phyloP scores from a whole-genome alignment of 2,888 invertebrate genomes.

The Dascillus cervinus region DNA sequence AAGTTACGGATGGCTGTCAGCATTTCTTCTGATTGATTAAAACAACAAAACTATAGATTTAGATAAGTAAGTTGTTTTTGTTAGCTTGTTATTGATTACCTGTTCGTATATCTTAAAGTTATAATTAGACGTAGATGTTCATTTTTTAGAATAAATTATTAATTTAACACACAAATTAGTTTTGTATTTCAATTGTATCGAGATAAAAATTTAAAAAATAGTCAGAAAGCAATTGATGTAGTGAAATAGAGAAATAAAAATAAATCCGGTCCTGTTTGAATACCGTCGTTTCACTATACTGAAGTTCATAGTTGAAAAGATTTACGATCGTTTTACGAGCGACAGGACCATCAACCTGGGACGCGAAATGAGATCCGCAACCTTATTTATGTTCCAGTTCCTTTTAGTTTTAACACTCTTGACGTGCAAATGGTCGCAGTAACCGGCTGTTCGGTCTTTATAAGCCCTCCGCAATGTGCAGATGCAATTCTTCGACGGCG shows the following conservation, averaged over 20 bases:
- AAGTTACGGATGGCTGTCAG: too few relatives aligned
- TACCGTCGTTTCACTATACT: constrained; percentile 11
- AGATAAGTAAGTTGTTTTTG: background rate
- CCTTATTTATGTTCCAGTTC: constrained; percentile 28
- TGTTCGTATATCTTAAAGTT: too few relatives aligned
- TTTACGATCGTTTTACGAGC: constrained; percentile 31
- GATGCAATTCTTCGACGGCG: constrained; percentile 13
- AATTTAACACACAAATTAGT: too few relatives aligned
- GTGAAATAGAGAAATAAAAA: background rate
- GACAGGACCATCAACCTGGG: constrained; percentile 28
- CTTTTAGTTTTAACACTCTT: constrained; percentile 31
- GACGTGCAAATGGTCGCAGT: constrained; percentile 26
- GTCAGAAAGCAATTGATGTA: background rate
- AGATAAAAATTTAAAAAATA: background rate
- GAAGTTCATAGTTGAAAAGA: constrained; percentile 23
- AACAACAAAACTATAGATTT: too few relatives aligned
- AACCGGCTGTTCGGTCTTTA: constrained; percentile 17
- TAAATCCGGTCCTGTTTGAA: constrained; percentile 10
- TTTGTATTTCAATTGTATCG: too few relatives aligned
- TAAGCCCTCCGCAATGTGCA: constrained; percentile 7
- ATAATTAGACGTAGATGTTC: too few relatives aligned
- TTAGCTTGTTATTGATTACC: too few relatives aligned
- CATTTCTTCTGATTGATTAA: too few relatives aligned
- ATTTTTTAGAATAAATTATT: too few relatives aligned
- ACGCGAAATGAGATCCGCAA: constrained; percentile 30